These are phyloP conservation scores for Montipora cactus DNA, from an alignment of 64 coral and sea anemone genomes.

Conservation along the genomic window DNA sequence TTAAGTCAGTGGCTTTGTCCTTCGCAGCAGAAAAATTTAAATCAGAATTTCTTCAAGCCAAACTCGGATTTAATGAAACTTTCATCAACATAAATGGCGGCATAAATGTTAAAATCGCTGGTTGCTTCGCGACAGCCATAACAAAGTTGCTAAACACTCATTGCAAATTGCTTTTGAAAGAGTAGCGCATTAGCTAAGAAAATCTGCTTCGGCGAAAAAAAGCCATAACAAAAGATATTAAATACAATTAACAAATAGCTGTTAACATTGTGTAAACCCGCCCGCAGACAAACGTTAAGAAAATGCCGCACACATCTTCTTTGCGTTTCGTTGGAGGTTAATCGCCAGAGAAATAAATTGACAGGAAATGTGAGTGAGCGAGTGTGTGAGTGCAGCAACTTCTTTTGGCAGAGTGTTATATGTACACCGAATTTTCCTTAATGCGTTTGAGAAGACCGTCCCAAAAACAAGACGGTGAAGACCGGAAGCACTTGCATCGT, in stretches of 20 bases:
- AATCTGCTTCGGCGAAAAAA: neutral
- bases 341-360: neutral
- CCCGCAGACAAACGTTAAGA: too few relatives aligned
- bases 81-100: neutral
- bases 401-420: neutral
- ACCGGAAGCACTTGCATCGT: neutral
- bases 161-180: neutral
- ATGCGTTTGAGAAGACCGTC: neutral
- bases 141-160: neutral
- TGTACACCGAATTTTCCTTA: neutral
- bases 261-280: too few relatives aligned
- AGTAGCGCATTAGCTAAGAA: neutral
- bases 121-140: conserved; percentile 33
- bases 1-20: neutral
- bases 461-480: too few relatives aligned
- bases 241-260: too few relatives aligned
- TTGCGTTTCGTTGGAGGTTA: neutral
- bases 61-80: neutral
- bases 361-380: neutral
- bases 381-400: too few relatives aligned
- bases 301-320: too few relatives aligned
- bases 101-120: neutral
- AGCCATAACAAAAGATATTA: too few relatives aligned
- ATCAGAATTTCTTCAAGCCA: neutral
- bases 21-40: neutral